Conservation (phyloP, 2,113 vertebrate genomes). For the Lophotis ruficrista region DNA sequence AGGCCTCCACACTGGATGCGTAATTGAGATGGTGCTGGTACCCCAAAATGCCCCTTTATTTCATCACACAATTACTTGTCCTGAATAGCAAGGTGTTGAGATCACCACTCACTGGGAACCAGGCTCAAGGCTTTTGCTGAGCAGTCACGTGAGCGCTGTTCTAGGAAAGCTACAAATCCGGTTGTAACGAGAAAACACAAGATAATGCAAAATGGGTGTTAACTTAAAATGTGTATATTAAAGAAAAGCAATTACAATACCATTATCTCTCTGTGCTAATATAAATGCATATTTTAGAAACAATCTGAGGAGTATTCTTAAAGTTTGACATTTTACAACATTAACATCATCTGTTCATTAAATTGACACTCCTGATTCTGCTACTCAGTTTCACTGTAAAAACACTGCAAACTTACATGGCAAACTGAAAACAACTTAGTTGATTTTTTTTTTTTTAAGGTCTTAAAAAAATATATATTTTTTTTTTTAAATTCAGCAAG, state of each 20-base stretch:
- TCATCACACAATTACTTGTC: not conserved
- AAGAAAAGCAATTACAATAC: not conserved
- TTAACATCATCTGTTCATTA: conserved; percentile 42
- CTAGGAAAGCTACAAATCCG: not conserved
- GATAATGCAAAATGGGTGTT: not conserved
- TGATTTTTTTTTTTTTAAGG: not conserved
- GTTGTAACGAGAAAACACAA: not conserved
- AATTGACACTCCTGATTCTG: conserved; percentile 40
- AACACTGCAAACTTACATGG: not conserved
- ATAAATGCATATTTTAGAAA: conserved; percentile 13
- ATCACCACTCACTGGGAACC: not conserved
- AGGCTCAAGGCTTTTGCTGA: not conserved
- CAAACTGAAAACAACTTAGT: not conserved
- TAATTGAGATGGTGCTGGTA: not conserved
- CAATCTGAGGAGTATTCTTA: conserved; percentile 29
- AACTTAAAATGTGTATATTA: not conserved
- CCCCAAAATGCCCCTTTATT: not conserved
- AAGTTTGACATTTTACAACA: conserved; percentile 51
- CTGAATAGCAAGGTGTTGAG: not conserved
- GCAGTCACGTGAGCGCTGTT: not conserved
- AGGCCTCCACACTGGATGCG: not conserved
- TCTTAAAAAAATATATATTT: not conserved
- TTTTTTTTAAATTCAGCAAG: not conserved
- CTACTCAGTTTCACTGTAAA: conserved; percentile 23
- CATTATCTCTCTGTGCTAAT: conserved; percentile 9